These are phyloP conservation scores for Astyanax mexicanus DNA, from an alignment of 2,797 vertebrate genomes.

Conservation along the genomic window DNA sequence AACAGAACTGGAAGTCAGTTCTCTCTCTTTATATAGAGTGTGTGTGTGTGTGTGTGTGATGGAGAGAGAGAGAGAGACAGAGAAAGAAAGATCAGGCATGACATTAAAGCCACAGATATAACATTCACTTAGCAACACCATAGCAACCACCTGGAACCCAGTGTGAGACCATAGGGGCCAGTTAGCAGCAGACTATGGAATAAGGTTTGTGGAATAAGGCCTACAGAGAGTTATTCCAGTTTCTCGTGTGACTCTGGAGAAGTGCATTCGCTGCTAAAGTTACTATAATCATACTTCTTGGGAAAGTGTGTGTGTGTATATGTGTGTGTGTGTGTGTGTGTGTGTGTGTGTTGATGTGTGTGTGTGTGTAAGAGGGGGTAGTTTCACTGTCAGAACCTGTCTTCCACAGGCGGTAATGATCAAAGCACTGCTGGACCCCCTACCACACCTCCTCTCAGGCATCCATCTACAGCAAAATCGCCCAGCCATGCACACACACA, in stretches of 20 bases:
- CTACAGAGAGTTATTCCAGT: not conserved
- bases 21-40: not conserved
- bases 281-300: slow-evolving; percentile 36
- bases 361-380: slow-evolving; percentile 56
- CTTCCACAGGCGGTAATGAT: slow-evolving; percentile 82
- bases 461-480: slow-evolving; percentile 76
- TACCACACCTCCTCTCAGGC: slow-evolving; percentile 74
- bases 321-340: slow-evolving; percentile 57
- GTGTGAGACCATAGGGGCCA: no score
- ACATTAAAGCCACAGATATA: no score
- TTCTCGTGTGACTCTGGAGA: slow-evolving; percentile 2
- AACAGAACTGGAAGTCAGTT: slow-evolving; percentile 17
- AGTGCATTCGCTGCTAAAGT: slow-evolving; percentile 31
- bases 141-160: no score
- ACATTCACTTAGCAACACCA: no score
- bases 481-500: slow-evolving; percentile 46
- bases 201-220: no score
- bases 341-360: slow-evolving; percentile 46
- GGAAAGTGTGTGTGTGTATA: slow-evolving; percentile 58
- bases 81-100: no score
- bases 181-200: no score
- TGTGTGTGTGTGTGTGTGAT: not conserved
- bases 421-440: slow-evolving; percentile 81
- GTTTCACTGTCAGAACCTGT: slow-evolving; percentile 80
- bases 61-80: not conserved